Conservation (phyloP, 2,113 vertebrate species). For the Lates calcarifer region DNA sequence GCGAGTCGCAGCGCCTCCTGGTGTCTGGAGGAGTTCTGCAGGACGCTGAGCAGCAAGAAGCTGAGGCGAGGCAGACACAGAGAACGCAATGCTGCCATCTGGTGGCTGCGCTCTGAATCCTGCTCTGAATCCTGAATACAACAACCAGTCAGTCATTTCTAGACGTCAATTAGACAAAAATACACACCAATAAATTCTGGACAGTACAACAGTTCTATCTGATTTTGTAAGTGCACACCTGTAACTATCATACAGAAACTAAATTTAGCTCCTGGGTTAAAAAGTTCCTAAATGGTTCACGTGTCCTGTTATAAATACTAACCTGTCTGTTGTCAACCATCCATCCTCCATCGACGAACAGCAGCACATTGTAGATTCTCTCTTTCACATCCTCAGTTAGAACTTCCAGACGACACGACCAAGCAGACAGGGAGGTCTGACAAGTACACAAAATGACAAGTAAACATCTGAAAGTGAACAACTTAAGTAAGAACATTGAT, state of each 20-base stretch:
- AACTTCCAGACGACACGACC: slow-evolving; percentile 91
- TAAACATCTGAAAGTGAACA: too few species aligned
- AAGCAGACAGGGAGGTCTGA: slow-evolving; percentile 89
- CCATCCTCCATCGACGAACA: slow-evolving; percentile 98
- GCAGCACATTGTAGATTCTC: slow-evolving; percentile 96
- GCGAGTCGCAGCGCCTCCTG: slow-evolving; percentile 95
- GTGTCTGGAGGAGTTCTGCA: slow-evolving; percentile 92
- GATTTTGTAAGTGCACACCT: too few species aligned
- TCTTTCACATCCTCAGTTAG: slow-evolving; percentile 96
- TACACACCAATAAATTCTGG: too few species aligned
- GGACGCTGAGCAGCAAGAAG: slow-evolving; percentile 92
- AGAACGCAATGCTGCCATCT: slow-evolving; percentile 90
- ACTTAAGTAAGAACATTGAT: too few species aligned
- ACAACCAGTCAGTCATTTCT: too few species aligned
- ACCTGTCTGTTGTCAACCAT: slow-evolving; percentile 98
- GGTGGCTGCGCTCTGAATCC: slow-evolving; percentile 90
- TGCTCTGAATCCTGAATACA: slow-evolving; percentile 88
- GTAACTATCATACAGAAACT: too few species aligned
- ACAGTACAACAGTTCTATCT: too few species aligned
- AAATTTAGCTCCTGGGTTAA: too few species aligned
- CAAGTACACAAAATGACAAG: not conserved
- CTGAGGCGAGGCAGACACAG: slow-evolving; percentile 93
- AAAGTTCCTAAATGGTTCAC: not conserved
- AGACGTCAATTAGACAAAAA: too few species aligned
- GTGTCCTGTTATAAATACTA: slow-evolving; percentile 3